phyloP scores from a whole-genome alignment of 1,140 invertebrate genomes.

The Halotydeus destructor region DNA sequence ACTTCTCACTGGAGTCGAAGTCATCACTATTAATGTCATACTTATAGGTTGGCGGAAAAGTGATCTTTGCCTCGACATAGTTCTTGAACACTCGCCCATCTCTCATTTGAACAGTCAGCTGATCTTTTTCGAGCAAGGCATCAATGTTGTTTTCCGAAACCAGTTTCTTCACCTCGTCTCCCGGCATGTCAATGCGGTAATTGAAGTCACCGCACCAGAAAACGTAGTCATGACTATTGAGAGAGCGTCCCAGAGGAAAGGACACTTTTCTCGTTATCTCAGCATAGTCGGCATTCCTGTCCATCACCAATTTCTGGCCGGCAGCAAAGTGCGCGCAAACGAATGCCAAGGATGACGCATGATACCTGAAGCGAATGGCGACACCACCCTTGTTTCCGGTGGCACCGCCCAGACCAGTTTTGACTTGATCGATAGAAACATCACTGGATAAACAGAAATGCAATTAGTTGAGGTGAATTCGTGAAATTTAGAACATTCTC shows the following conservation, averaged over 20 bases:
- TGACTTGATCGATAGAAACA: conserved; percentile 81
- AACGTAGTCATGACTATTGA: conserved; percentile 90
- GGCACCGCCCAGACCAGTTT: conserved; percentile 89
- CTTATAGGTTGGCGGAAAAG: conserved; percentile 93
- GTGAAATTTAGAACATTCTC: neutral
- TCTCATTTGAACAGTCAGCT: conserved; percentile 42
- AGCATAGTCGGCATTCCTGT: conserved; percentile 85
- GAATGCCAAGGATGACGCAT: conserved; percentile 86
- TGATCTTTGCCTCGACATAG: conserved; percentile 75
- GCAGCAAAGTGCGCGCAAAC: conserved; percentile 98
- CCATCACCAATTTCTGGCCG: conserved; percentile 82
- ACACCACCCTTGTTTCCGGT: conserved; percentile 88
- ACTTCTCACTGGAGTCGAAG: conserved; percentile 98
- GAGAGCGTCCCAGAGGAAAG: conserved; percentile 72
- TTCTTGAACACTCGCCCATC: conserved; percentile 51
- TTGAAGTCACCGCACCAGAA: conserved; percentile 99
- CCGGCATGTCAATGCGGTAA: conserved; percentile 86
- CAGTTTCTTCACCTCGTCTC: conserved; percentile 75
- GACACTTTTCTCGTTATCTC: conserved; percentile 80
- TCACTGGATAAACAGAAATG: conserved; percentile 38
- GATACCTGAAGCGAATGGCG: conserved; percentile 70
- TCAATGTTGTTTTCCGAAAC: conserved; percentile 54
- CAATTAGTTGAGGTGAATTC: no score
- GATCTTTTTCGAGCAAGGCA: conserved; percentile 62
- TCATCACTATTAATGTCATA: conserved; percentile 97